Percentiles rank a stretch among this genome's conserved stretches.
These are phyloP conservation scores for Thymelicus acteon DNA, from an alignment of 2,888 invertebrate species.

Conservation along the genomic window DNA sequence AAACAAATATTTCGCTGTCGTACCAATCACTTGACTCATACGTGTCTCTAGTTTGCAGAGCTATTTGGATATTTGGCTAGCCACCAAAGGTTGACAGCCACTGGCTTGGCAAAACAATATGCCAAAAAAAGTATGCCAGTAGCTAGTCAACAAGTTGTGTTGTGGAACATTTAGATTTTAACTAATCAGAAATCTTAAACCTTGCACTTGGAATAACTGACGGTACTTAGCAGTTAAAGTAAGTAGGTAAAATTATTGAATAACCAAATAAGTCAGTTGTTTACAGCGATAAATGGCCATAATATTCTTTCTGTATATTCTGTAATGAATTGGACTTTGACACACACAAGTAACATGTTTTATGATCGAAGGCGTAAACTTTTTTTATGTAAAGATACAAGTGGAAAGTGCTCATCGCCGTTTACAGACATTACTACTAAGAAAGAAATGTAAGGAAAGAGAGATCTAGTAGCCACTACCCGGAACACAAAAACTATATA, in stretches of 20 bases:
- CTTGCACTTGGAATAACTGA: background rate
- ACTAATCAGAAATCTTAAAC: slow-evolving; percentile 17
- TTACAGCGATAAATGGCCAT: too few relatives aligned
- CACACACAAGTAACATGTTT: too few relatives aligned
- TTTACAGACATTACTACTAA: too few relatives aligned
- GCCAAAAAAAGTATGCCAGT: slow-evolving; percentile 34
- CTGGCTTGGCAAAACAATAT: slow-evolving; percentile 28
- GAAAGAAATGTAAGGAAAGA: too few relatives aligned
- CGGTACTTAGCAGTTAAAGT: background rate
- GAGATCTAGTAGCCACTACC: too few relatives aligned
- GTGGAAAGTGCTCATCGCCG: too few relatives aligned
- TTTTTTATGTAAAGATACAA: too few relatives aligned
- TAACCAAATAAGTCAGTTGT: background rate
- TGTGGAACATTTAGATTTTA: slow-evolving; percentile 29
- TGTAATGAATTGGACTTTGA: too few relatives aligned
- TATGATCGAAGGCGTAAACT: too few relatives aligned
- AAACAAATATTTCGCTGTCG: slow-evolving; percentile 9
- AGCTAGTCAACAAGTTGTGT: slow-evolving; percentile 23
- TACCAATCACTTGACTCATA: slow-evolving; percentile 15
- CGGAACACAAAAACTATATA: too few relatives aligned
- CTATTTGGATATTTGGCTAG: slow-evolving; percentile 27
- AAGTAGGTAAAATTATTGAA: too few relatives aligned
- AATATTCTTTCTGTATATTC: too few relatives aligned
- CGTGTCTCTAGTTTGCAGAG: slow-evolving; percentile 9
- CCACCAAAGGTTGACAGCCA: slow-evolving; percentile 28